Base-by-base conservation (phyloP, 2,888 invertebrate species). In the Agrochola circellaris region DNA sequence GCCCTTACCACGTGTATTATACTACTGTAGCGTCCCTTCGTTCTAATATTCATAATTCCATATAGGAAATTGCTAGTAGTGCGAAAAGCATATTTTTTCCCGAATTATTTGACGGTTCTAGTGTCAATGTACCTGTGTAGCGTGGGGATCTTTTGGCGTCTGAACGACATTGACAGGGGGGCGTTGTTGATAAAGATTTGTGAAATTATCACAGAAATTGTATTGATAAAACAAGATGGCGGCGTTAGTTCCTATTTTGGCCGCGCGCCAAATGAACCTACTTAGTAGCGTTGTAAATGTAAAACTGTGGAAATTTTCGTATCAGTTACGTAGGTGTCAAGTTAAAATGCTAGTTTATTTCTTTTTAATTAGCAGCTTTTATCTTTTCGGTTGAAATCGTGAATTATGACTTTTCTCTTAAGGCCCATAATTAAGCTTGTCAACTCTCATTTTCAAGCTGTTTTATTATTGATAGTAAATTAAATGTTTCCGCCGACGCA, bases 361-460 rank as follows among this genome's bases (percentile, higher is more conserved):
- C 58, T 61, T 75, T 79, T 75, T 82, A 87, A 88, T 88, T 77
- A 84, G 23, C n/a, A 0, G 11, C 30, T 72, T 72, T 80, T 84
- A 83, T 87, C 75, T 83, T 74, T 73, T 51, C n/a, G 54, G 48
- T 75, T 72, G 15, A 34, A 77, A 73, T 64, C 0, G 66, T 82
- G 76, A 87, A 67, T 76, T 77, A 87, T 77, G 69, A 38, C 38
- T 76, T 75, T 74, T 74, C 82, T 74, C 69, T 30, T 65, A 56
- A 11, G 65, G 58, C 34, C 48, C 48, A 70, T 83, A 75, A 82
- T 85, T 79, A 75, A 72, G 48, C 20, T 23, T 79, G 83, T 76
- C 81, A 73, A 87, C 72, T 85, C 69, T 85, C 60, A 45, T 77
- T 82, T 85, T 77, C 34, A 51, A 51, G n/a, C 70, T 30, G 66